A percentile compares a stretch with the other conserved stretches of the same genome.
Evolutionary conservation across 37 sponge, comb jelly and placozoan genomes (phyloP).

Genomic region (Bolinopsis microptera): DNA sequence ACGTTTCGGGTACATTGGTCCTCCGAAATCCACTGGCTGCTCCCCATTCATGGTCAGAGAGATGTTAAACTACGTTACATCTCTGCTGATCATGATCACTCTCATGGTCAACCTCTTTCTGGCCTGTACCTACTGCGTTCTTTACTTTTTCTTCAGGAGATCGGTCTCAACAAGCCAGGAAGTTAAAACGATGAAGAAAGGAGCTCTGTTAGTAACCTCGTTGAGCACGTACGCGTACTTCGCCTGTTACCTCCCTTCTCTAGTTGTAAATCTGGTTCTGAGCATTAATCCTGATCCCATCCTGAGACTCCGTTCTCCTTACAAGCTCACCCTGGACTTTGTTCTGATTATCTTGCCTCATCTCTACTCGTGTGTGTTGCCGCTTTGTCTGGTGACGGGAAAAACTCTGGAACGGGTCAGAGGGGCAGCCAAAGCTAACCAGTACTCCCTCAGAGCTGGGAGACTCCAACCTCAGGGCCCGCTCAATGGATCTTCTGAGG

Average conservation of each 20-base stretch:
- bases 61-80: background rate
- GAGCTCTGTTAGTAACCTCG: background rate
- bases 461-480: too few species aligned
- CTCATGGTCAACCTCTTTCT: background rate
- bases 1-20: background rate
- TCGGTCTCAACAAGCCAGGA: background rate
- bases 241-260: background rate
- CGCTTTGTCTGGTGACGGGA: slow-evolving; percentile 10
- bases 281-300: background rate
- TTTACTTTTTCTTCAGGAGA: background rate
- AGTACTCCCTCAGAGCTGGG: too few species aligned
- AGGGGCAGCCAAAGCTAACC: background rate
- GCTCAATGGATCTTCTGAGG: too few species aligned
- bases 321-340: background rate
- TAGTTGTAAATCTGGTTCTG: background rate
- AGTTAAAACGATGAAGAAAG: slow-evolving; percentile 7
- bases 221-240: background rate
- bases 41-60: background rate
- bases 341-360: background rate
- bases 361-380: slow-evolving; percentile 24
- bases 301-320: background rate
- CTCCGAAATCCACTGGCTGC: background rate
- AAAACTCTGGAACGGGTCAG: background rate
- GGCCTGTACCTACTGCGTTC: background rate
- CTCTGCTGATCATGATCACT: background rate